Evolutionary conservation across 2,797 vertebrate genomes (phyloP).

Genomic region (Mus minutoides): DNA sequence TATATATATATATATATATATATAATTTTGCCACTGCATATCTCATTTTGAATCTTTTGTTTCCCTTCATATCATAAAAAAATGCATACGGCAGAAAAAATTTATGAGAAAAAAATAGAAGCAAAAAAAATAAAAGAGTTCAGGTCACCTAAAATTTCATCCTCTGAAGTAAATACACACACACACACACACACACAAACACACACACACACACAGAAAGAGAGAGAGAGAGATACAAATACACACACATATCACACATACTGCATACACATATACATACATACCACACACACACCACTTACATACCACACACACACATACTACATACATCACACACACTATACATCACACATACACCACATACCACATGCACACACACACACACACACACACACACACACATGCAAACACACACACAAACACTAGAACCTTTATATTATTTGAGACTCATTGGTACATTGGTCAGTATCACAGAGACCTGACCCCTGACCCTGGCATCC

Average conservation of each 20-base stretch:
- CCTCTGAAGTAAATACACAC: not conserved
- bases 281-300: not conserved
- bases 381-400: not conserved
- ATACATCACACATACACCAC: no score
- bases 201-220: no score
- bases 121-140: not conserved
- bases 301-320: not conserved
- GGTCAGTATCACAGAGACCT: not conserved
- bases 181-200: not conserved
- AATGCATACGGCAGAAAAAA: conserved; percentile 15
- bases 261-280: not conserved
- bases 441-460: not conserved
- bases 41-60: conserved; percentile 16
- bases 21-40: not conserved
- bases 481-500: not conserved
- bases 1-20: not conserved
- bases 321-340: not conserved
- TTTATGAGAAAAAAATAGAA: not conserved
- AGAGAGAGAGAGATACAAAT: no score
- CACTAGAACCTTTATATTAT: not conserved
- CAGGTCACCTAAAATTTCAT: not conserved
- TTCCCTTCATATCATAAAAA: conserved; percentile 11
- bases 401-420: not conserved
- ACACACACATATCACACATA: not conserved
- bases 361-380: not conserved